Percentiles rank a stretch among this genome's conserved stretches.
Conservation (phyloP, 2,888 invertebrate genomes). For the Megastigmus dorsalis region DNA sequence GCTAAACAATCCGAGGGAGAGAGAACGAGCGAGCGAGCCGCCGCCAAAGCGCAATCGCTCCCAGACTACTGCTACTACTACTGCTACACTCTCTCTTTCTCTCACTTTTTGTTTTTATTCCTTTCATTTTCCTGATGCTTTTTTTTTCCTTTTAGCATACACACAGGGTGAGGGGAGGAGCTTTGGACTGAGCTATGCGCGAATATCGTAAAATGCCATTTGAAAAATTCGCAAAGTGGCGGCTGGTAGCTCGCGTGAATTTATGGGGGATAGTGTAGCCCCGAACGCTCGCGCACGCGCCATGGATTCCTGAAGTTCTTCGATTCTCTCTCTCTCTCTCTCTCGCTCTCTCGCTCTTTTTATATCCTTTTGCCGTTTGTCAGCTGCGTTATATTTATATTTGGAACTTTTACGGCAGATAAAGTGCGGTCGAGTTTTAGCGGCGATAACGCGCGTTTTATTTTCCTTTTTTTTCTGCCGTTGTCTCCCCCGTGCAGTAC, state of each 20-base stretch:
- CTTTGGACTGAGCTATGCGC: slow-evolving; percentile 53
- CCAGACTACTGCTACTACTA: slow-evolving; percentile 8
- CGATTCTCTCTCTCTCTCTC: slow-evolving; percentile 19
- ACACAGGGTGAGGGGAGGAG: too few species aligned
- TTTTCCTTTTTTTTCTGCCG: too few species aligned
- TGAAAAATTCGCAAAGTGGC: slow-evolving; percentile 64
- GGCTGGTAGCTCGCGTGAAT: slow-evolving; percentile 56
- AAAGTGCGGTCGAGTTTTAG: slow-evolving; percentile 29
- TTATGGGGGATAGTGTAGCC: slow-evolving; percentile 55
- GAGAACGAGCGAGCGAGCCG: slow-evolving; percentile 58
- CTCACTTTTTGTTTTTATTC: slow-evolving; percentile 32
- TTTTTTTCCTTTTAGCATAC: slow-evolving; percentile 43
- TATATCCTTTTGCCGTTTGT: slow-evolving; percentile 39
- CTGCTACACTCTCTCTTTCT: neutral
- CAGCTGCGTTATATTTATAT: slow-evolving; percentile 44
- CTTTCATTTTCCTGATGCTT: slow-evolving; percentile 14
- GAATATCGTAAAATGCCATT: slow-evolving; percentile 66
- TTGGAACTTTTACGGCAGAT: slow-evolving; percentile 34
- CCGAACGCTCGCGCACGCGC: neutral
- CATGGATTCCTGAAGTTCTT: slow-evolving; percentile 51
- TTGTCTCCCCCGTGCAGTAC: too few species aligned
- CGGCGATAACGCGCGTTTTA: too few species aligned
- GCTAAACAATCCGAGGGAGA: slow-evolving; percentile 58
- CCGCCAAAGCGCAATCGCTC: slow-evolving; percentile 45
- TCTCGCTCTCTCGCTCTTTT: neutral